Conservation (phyloP, 2,888 invertebrate species). For the Drosophila atroscutellata region DNA sequence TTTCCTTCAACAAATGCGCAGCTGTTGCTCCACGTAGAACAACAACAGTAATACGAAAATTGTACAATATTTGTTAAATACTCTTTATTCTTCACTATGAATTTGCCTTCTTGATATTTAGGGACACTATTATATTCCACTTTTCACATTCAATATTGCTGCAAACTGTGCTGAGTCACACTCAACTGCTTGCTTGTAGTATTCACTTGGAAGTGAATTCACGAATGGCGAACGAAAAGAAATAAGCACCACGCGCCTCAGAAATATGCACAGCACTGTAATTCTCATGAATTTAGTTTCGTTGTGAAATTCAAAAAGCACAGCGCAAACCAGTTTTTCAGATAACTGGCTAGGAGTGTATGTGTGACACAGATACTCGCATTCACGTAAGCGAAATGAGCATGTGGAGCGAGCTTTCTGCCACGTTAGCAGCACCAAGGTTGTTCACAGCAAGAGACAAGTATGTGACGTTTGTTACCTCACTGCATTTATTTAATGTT, state of each 20-base stretch:
- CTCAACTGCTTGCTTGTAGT: slow-evolving; percentile 65
- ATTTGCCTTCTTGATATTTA: slow-evolving; percentile 17
- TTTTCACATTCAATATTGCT: slow-evolving; percentile 42
- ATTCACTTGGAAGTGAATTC: slow-evolving; percentile 57
- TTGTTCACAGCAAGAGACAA: slow-evolving; percentile 5
- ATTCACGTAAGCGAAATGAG: slow-evolving; percentile 23
- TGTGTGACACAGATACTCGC: slow-evolving; percentile 26
- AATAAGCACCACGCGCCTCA: slow-evolving; percentile 12
- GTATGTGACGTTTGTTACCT: slow-evolving; percentile 4
- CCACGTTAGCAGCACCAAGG: slow-evolving; percentile 6
- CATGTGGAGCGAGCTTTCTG: slow-evolving; percentile 26
- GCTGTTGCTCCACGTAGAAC: slow-evolving; percentile 63
- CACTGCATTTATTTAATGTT: not conserved
- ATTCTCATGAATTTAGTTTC: slow-evolving; percentile 73
- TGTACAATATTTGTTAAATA: slow-evolving; percentile 1
- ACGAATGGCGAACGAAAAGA: not conserved
- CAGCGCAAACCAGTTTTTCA: slow-evolving; percentile 65
- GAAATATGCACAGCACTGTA: slow-evolving; percentile 43
- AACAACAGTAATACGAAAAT: slow-evolving; percentile 38
- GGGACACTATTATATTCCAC: slow-evolving; percentile 31
- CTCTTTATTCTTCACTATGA: slow-evolving; percentile 44
- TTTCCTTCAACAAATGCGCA: slow-evolving; percentile 29
- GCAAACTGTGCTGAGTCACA: slow-evolving; percentile 41
- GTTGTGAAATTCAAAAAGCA: slow-evolving; percentile 83
- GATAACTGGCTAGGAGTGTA: slow-evolving; percentile 51